Evolutionary conservation across 2,888 invertebrate species (phyloP), one percentile per base, ranked within the genome.

Genomic region (Cryptus viduatorius): DNA sequence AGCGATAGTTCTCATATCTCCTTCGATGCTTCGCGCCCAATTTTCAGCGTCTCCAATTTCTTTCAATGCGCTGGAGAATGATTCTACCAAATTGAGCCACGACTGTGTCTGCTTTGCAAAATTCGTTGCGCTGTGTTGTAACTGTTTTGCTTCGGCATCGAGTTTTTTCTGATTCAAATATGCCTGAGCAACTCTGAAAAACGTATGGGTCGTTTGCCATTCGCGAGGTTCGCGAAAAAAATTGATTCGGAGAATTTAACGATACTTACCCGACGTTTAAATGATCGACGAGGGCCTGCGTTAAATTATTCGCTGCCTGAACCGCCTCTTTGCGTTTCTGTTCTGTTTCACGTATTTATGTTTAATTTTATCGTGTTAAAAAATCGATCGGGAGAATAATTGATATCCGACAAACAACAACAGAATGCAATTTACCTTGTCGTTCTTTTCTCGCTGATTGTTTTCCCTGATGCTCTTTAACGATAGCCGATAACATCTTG

Each of bases 11-110:
- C 97, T 96, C 97, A 99, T 98, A 93, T 99, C 99, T 84, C 96
- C 96, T 94, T 99, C 99, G 90, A 99, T 99, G 87, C 98, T 98
- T 87, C 97, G 96, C 0, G 99, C 98, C 99, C 99, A 99, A 93
- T 99, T 99, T 93, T 99, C 99, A 0, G 99, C 99, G 95, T 99
- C 99, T 0, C 99, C 99, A 77, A 99, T 96, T 95, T 99, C 99
- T 95, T 99, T 98, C 1, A 98, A 94, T 0, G 98, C 97, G 91
- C 97, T 96, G 89, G 97, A 98, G 90, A 98, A 98, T 85, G 96
- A 96, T 93, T 98, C 98, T 0, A 98, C 97, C 72, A 99, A 95
- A 86, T 96, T 96, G n/a, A 99, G 94, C 99, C 99, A 99, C 90
- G 99, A 98, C 87, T 98, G 97, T 0, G 99, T 99, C 94, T 99